Conservation (phyloP, 2,797 vertebrate species). For the Helicolenus hilgendorfi region DNA sequence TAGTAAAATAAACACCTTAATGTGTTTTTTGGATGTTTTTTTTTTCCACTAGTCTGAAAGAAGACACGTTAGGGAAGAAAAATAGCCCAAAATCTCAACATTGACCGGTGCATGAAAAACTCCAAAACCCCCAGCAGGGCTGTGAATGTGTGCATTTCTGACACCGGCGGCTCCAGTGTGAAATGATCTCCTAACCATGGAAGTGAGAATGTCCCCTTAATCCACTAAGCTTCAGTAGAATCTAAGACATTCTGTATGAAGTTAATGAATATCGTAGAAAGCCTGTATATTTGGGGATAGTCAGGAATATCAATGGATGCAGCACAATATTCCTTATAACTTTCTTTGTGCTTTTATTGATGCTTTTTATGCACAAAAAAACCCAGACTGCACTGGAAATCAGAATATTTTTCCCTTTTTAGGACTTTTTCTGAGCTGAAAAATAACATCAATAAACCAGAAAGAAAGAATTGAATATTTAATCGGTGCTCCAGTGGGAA, state of each 20-base stretch:
- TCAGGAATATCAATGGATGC: not conserved
- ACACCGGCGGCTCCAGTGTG: not conserved
- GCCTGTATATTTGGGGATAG: not conserved
- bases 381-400: not conserved
- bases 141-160: not conserved
- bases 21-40: too few relatives aligned
- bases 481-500: slow-evolving; percentile 19
- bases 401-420: not conserved
- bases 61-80: too few relatives aligned
- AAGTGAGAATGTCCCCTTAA: slow-evolving; percentile 3
- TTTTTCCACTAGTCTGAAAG: too few relatives aligned
- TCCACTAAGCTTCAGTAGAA: not conserved
- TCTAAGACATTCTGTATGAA: not conserved
- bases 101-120: too few relatives aligned
- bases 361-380: not conserved
- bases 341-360: not conserved
- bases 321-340: not conserved
- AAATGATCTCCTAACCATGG: slow-evolving; percentile 3
- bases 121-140: not conserved
- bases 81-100: too few relatives aligned
- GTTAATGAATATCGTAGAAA: not conserved
- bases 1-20: too few relatives aligned
- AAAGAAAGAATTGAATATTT: slow-evolving; percentile 51
- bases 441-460: slow-evolving; percentile 37
- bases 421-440: slow-evolving; percentile 13